phyloP scores from a whole-genome alignment of 2,888 invertebrate species.

The Palloptera scutellata region DNA sequence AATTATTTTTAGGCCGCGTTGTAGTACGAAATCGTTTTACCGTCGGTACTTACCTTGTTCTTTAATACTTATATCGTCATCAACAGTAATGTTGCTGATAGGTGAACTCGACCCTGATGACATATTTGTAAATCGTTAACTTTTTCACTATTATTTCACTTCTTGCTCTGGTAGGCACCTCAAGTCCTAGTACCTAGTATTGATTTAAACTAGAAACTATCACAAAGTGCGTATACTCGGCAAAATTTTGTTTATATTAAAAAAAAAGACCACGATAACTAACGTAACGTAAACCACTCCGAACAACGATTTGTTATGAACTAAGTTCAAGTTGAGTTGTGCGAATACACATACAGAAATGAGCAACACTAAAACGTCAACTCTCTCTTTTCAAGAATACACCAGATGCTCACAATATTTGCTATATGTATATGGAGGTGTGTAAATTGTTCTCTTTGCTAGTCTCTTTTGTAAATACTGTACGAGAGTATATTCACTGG shows the following conservation, averaged over 20 bases:
- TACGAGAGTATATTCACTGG: background rate
- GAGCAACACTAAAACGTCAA: no score
- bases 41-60: slow-evolving; percentile 61
- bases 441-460: background rate
- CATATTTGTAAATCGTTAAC: slow-evolving; percentile 52
- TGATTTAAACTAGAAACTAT: no score
- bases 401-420: no score
- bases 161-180: slow-evolving; percentile 26
- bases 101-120: slow-evolving; percentile 64
- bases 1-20: no score
- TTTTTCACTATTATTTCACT: slow-evolving; percentile 32
- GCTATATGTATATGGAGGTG: slow-evolving; percentile 6
- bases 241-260: no score
- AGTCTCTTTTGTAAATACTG: background rate
- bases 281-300: background rate
- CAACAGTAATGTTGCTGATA: slow-evolving; percentile 64
- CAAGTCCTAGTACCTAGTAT: slow-evolving; percentile 22
- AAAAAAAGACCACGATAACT: no score
- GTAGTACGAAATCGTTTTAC: slow-evolving; percentile 29
- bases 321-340: slow-evolving; percentile 50
- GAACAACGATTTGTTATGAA: slow-evolving; percentile 55
- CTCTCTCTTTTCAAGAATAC: no score
- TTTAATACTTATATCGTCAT: slow-evolving; percentile 62
- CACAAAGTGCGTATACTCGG: no score
- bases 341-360: slow-evolving; percentile 33